Evolutionary conservation across 2,888 invertebrate genomes (phyloP), one percentile per base, ranked within the genome.

Genomic region (Stenodera caucasica): DNA sequence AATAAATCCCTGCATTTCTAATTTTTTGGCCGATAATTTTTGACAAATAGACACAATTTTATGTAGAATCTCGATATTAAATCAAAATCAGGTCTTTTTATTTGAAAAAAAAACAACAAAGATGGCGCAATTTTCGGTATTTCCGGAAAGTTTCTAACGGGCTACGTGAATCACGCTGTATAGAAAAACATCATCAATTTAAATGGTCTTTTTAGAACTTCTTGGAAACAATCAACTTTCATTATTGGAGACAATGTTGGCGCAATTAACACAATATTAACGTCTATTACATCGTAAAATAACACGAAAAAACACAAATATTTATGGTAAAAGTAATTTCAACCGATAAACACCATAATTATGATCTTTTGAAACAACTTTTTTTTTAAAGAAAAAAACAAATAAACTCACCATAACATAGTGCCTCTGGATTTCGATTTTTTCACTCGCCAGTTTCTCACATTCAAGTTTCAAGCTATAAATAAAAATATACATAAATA

Each of bases 391-490:
- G n/a, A 32, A 45, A n/a, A 21, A 26, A 26, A 49, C 7, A 45
- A 15, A 14, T 9, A 30, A 58, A 83, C 88, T 89, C 86, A 97
- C 96, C 96, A 98, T 97, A 76, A 97, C 96, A 86, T 97, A 98
- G 86, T 98, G 96, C 82, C 98, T 87, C 83, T 98, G 97, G 91
- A 98, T 96, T 86, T 97, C 96, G 75, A 96, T 97, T 85, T 98
- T 98, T 84, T 98, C 98, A 82, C 91, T 92, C 68, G 93, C 95
- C 81, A 98, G 83, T 84, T 98, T 98, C 82, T 98, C 98, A 84
- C 96, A 95, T 85, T 98, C 98, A 84, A 96, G 86, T 86, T 97
- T 96, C 79, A 97, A 86, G 82, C 96, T 97, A 88, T 63, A 88
- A 76, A 77, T 73, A 73, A 68, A 66, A 71, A 60, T 30, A n/a